Evolutionary conservation across 2,888 invertebrate genomes (phyloP), one percentile per base, ranked within the genome.

Genomic region (Saturnia japonica): DNA sequence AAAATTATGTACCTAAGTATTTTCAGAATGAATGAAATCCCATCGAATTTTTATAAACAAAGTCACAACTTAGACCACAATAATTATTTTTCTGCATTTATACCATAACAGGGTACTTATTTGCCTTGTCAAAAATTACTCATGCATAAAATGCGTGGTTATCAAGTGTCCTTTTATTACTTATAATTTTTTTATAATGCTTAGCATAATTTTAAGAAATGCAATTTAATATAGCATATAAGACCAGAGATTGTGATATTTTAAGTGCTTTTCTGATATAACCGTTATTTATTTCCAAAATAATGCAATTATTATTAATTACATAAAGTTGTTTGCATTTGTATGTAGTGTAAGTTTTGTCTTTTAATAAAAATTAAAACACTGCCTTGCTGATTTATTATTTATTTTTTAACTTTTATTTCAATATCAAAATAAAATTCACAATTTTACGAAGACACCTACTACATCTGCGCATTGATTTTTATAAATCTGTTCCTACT

Each of bases 241-340:
- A 82, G 82, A 85, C 85, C 84, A 84, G 79, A 78, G 81, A 85
- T 86, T 91, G 91, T 92, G 91, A 91, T 92, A 90, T 80, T 78
- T 70, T 84, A 84, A 82, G 84, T 86, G 85, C 85, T 89, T 89
- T 75, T 82, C 78, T 76, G 78, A 84, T 82, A 72, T 74, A 77
- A 76, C 76, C 78, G 76, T 79, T 74, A 79, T 80, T 80, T 81
- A 79, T 83, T 82, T 78, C 74, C 76, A 77, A 77, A 74, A 74
- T 67, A 72, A 73, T 74, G 76, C 77, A 71, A 73, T 72, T 78
- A 60, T 69, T 72, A 79, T 75, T 79, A 78, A 78, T 75, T 12
- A 25, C 14, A 25, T 60, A 60, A 28, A 78, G 82, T 80, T 77
- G 76, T 82, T 85, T 81, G 80, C 82, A 82, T 88, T 84, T 85